Conservation (phyloP, 2,888 invertebrate genomes). For the Spialia ferax region DNA sequence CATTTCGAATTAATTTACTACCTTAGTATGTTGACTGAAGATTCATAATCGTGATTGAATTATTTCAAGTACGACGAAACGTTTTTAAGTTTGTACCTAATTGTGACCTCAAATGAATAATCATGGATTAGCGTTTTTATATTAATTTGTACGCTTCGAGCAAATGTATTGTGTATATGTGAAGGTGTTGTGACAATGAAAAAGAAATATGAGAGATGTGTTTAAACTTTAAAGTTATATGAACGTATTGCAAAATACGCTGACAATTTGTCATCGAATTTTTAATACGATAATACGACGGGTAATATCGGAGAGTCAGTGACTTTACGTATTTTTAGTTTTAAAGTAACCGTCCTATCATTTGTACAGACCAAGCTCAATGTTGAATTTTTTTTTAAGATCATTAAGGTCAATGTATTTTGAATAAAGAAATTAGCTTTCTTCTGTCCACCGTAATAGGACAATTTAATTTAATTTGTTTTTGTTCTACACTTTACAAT, state of each 20-base stretch:
- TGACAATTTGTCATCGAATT: constrained; percentile 22
- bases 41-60: neutral
- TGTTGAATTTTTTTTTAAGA: neutral
- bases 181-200: constrained; percentile 1
- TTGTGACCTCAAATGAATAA: neutral
- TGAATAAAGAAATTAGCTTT: constrained; percentile 31
- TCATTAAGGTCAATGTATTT: constrained; percentile 17
- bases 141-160: neutral
- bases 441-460: neutral
- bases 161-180: neutral
- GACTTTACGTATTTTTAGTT: constrained; percentile 13
- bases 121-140: constrained; percentile 10
- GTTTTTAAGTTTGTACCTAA: neutral
- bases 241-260: constrained; percentile 3
- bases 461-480: constrained; percentile 2
- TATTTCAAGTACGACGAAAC: neutral
- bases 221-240: neutral
- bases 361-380: neutral
- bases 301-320: constrained; percentile 17
- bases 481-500: neutral
- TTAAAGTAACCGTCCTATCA: no score
- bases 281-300: neutral
- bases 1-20: constrained; percentile 3
- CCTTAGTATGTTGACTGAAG: neutral
- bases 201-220: neutral